Evolutionary conservation across 2,888 invertebrate species (phyloP).

Genomic region (Volucella inanis): DNA sequence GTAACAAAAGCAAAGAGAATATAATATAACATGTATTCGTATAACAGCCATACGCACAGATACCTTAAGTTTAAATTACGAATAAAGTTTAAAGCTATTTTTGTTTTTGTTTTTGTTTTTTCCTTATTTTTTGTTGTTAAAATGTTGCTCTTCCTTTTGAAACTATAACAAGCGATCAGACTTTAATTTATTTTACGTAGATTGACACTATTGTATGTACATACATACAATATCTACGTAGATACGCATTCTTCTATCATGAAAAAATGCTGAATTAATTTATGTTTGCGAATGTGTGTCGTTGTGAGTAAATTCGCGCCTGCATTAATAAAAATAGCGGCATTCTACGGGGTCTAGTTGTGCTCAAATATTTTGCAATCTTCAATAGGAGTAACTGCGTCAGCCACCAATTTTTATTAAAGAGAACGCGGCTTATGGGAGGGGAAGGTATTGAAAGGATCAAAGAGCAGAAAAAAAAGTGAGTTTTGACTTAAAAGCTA

Average conservation of each 20-base stretch:
- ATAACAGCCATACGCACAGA: conserved; percentile 58
- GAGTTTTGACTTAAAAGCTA: conserved; percentile 52
- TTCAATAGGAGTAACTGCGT: no score
- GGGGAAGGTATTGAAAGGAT: neutral
- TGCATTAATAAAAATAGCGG: no score
- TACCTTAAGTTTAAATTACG: conserved; percentile 54
- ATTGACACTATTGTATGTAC: conserved; percentile 37
- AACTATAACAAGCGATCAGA: conserved; percentile 74
- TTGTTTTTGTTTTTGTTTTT: conserved; percentile 8
- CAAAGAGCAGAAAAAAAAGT: conserved; percentile 33
- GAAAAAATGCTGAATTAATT: conserved; percentile 22
- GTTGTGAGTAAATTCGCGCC: no score
- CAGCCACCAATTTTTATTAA: no score
- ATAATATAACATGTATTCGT: conserved; percentile 8
- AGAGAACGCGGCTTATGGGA: no score
- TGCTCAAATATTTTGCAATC: no score
- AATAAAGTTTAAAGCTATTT: conserved; percentile 68
- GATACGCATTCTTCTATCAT: conserved; percentile 10
- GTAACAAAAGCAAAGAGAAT: neutral
- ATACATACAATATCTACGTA: conserved; percentile 1
- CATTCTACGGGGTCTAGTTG: no score
- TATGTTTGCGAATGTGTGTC: conserved; percentile 15
- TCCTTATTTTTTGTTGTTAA: conserved; percentile 25
- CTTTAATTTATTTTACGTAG: conserved; percentile 70
- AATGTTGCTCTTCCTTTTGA: conserved; percentile 65